Evolutionary conservation across 2,888 invertebrate species (phyloP).

Genomic region (Oscheius sp.): DNA sequence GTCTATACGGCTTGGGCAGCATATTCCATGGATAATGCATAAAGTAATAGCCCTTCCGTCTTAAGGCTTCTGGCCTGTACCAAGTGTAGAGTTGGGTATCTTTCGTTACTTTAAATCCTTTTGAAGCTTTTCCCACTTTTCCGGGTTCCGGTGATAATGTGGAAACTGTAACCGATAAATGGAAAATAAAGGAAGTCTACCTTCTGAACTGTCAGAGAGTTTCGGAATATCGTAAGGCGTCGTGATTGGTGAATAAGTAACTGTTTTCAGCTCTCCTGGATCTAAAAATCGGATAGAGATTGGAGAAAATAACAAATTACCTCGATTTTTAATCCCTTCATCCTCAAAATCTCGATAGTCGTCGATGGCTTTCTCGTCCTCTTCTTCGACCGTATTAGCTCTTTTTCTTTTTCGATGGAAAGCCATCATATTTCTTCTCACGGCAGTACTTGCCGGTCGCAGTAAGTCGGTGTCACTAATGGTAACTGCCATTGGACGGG

Average conservation of each 20-base stretch:
- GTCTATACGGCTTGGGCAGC: slow-evolving; percentile 50
- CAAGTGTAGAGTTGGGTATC: slow-evolving; percentile 16
- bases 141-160: slow-evolving; percentile 2
- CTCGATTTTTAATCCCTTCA: slow-evolving; percentile 15
- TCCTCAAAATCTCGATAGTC: slow-evolving; percentile 34
- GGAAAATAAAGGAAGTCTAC: neutral
- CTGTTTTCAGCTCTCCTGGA: slow-evolving; percentile 45
- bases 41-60: slow-evolving; percentile 49
- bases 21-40: slow-evolving; percentile 59
- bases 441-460: neutral
- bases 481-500: slow-evolving; percentile 9
- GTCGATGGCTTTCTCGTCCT: slow-evolving; percentile 18
- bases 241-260: slow-evolving; percentile 48
- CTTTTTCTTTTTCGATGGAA: neutral
- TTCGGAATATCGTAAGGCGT: slow-evolving; percentile 46
- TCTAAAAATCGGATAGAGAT: slow-evolving; percentile 21
- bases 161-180: neutral
- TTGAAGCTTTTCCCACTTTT: too few relatives aligned
- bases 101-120: neutral
- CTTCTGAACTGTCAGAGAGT: slow-evolving; percentile 15
- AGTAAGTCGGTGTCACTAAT: slow-evolving; percentile 8
- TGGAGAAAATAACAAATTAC: neutral
- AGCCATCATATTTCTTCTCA: too few relatives aligned
- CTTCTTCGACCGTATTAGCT: neutral
- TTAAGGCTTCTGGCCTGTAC: neutral